Percentiles rank a stretch among this genome's conserved stretches.
These are phyloP conservation scores for Aegithalos caudatus DNA, from an alignment of 2,113 vertebrate species.

Conservation along the genomic window DNA sequence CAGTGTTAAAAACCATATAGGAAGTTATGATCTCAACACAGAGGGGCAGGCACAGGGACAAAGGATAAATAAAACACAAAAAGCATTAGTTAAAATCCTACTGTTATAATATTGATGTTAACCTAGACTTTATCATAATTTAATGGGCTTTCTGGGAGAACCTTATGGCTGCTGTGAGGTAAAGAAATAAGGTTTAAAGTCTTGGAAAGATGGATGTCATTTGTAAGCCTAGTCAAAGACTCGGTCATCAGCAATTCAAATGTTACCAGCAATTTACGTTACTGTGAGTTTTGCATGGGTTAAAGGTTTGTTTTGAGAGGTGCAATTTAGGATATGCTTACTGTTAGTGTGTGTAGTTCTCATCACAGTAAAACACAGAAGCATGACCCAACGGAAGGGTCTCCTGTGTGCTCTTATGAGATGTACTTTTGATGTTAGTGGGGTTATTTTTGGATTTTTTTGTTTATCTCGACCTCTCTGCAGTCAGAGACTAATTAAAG, in stretches of 20 bases:
- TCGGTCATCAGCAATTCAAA: background rate
- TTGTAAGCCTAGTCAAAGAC: background rate
- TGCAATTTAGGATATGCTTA: background rate
- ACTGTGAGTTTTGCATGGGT: background rate
- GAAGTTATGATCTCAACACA: background rate
- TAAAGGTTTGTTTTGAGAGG: background rate
- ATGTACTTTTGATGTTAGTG: background rate
- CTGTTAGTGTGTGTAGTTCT: background rate
- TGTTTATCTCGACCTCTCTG: background rate
- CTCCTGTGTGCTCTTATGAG: background rate
- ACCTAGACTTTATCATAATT: background rate
- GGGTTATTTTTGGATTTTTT: rapidly evolving
- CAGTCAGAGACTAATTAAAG: background rate
- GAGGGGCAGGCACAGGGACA: background rate
- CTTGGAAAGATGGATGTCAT: background rate
- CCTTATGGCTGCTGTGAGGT: background rate
- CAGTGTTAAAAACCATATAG: background rate
- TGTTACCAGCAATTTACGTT: background rate
- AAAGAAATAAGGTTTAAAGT: background rate
- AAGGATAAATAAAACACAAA: background rate
- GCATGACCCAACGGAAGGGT: background rate
- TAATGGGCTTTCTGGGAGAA: background rate
- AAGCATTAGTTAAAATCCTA: background rate
- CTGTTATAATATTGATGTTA: background rate
- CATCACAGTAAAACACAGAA: background rate